Percentiles rank a stretch among this genome's conserved stretches.
phyloP scores from a whole-genome alignment of 2,888 invertebrate genomes.

The Eristalinus sepulchralis region DNA sequence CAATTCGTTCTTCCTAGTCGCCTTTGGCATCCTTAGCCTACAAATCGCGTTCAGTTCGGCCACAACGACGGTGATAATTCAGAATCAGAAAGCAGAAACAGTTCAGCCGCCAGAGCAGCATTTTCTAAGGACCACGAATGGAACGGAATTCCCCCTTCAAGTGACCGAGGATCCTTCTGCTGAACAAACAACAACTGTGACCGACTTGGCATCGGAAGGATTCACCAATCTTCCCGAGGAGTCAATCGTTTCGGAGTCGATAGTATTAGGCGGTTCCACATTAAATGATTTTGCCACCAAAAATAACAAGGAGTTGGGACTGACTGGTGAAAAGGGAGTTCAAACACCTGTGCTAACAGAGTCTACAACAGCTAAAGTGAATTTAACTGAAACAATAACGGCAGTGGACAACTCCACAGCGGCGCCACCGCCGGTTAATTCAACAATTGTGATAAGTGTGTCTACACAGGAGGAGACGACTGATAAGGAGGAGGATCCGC shows the following conservation, averaged over 20 bases:
- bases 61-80: constrained; percentile 48
- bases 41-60: constrained; percentile 15
- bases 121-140: constrained; percentile 49
- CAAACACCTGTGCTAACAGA: neutral
- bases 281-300: constrained; percentile 14
- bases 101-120: constrained; percentile 54
- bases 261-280: constrained; percentile 13
- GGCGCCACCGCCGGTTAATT: neutral
- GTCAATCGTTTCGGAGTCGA: constrained; percentile 42
- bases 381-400: neutral
- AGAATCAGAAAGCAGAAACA: constrained; percentile 11
- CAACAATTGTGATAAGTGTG: constrained; percentile 39
- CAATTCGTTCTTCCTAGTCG: neutral
- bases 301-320: neutral
- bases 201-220: constrained; percentile 21
- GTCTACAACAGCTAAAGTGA: neutral
- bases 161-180: constrained; percentile 34
- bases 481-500: constrained; percentile 39
- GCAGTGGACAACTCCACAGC: constrained; percentile 1
- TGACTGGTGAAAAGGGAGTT: neutral
- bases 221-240: constrained; percentile 15
- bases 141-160: constrained; percentile 52
- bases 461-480: constrained; percentile 25
- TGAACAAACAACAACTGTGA: constrained; percentile 4
- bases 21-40: constrained; percentile 17